Base-by-base conservation (phyloP, 2,888 invertebrate species). In the Scaptomyza reducta region DNA sequence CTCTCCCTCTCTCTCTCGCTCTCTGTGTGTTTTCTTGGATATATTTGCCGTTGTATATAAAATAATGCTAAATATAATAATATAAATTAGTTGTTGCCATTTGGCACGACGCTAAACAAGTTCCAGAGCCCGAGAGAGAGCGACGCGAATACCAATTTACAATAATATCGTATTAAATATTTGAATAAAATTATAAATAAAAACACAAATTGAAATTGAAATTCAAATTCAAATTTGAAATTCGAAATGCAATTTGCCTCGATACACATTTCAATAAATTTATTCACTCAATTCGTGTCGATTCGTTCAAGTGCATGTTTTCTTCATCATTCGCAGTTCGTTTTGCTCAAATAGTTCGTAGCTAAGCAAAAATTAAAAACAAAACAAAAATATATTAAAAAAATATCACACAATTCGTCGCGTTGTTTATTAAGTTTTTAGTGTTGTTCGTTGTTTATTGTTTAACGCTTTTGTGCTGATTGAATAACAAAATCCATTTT, bases 1-100 rank as follows among this genome's bases (percentile, higher is more conserved):
- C 41, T 16, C 42, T 29, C 46, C 64, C 56, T 47, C 35, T 22
- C n/a, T 25, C 18, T 27, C 4, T 14, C 18, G 10, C 14, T 29
- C 47, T 40, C 35, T 31, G 9, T 55, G 40, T 16, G 18, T 18
- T 14, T 22, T 38, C 9, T 59, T 53, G 56, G 58, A 68, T 74
- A 68, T 74, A 59, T 63, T 55, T 55, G 78, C 31, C 7, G 38
- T 38, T 1, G 38, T 38, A 38, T 64, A 66, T 77, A 74, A 68
- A 63, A 68, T 74, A 74, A 73, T 73, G 78, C 60, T 68, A 74
- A 77, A 73, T 74, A 63, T 68, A 63, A 55, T 51, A 38, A 77
- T 49, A 77, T 49, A 76, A 46, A 86, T 79, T 79, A 86, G 79
- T 79, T 79, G 84, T 70, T 80, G 80, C 77, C 70, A 70, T 80